A percentile compares a stretch with the other conserved stretches of the same genome.
phyloP scores from a whole-genome alignment of 2,797 vertebrate species.

The Clamator glandarius region DNA sequence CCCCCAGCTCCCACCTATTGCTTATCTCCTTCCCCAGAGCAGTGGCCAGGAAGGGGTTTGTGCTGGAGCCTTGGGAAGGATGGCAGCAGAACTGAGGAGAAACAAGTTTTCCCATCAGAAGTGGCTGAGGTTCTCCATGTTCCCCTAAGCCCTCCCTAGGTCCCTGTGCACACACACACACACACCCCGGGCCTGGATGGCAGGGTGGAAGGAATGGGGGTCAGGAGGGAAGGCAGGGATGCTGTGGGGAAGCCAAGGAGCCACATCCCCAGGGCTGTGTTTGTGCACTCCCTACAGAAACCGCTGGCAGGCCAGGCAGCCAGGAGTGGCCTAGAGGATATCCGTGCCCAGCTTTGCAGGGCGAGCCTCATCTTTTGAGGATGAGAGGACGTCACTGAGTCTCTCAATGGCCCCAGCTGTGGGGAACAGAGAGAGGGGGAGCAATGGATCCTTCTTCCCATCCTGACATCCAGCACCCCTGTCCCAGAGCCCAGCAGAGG shows the following conservation, averaged over 20 bases:
- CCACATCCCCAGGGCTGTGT: rapidly evolving
- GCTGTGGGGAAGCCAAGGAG: background rate
- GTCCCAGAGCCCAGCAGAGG: rapidly evolving
- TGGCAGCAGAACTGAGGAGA: background rate
- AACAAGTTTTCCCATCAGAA: background rate
- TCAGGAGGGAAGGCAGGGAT: rapidly evolving
- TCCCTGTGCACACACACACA: background rate
- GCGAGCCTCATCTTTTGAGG: slow-evolving; percentile 61
- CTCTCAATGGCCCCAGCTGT: slow-evolving; percentile 50
- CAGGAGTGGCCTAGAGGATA: rapidly evolving
- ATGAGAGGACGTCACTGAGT: slow-evolving; percentile 46
- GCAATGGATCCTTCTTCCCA: background rate
- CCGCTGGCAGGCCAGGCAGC: rapidly evolving
- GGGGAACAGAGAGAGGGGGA: background rate
- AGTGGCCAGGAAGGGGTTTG: background rate
- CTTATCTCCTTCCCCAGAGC: slow-evolving; percentile 62
- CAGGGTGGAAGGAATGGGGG: background rate
- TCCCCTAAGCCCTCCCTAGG: background rate
- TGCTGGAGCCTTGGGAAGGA: background rate
- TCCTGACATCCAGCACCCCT: background rate
- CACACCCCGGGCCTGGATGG: background rate
- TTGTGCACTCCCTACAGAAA: background rate
- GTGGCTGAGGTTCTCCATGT: background rate
- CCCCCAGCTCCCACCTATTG: background rate
- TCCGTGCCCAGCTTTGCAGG: background rate